Base-by-base conservation (phyloP, 2,113 vertebrate species). In the Ranitomeya imitator region DNA sequence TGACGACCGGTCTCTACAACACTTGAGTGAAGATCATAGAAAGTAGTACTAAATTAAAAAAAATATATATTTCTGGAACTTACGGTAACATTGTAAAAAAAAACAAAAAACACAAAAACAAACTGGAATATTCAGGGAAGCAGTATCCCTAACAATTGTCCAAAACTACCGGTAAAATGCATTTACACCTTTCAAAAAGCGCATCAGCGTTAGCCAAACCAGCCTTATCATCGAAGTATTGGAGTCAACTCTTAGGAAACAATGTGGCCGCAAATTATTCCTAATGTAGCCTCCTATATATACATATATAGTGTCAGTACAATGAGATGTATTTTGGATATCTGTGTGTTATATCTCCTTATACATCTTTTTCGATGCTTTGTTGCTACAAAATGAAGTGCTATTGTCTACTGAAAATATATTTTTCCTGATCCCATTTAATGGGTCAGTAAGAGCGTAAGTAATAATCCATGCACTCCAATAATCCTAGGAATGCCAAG, bases 341-440 rank as follows among this genome's bases (percentile, higher is more conserved):
- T 26, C n/a, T 13, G 6, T 37, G 11, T 37, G 26, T 9, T 74
- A 63, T n/a, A n/a, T n/a, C n/a, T n/a, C n/a, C n/a, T n/a, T n/a
- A n/a, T 63, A 26, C 37, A 63, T 61, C 7, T 61, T 61, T 10
- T 7, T 0, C 19, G 69, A 61, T 60, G 26, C 52, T 52, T 63
- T 69, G 67, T 52, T 86, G 57, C 45, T 63, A 13, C 60, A 79
- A 79, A 45, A 86, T 31, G 15, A 86, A 86, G 31, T 54, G 45
- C 59, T 86, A 26, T 79, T 79, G 26, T 86, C 76, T 79, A 16
- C 59, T 67, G 77, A 80, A 63, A 37, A 87, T 71, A 80, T 31
- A 81, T 80, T 80, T 63, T 79, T 80, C 77, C 51, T 81, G 86
- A 87, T 80, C 77, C 77, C 86, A 80, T 87, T 87, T 73, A 87